phyloP scores from a whole-genome alignment of 2,888 invertebrate species.

The Osmoderma eremita region DNA sequence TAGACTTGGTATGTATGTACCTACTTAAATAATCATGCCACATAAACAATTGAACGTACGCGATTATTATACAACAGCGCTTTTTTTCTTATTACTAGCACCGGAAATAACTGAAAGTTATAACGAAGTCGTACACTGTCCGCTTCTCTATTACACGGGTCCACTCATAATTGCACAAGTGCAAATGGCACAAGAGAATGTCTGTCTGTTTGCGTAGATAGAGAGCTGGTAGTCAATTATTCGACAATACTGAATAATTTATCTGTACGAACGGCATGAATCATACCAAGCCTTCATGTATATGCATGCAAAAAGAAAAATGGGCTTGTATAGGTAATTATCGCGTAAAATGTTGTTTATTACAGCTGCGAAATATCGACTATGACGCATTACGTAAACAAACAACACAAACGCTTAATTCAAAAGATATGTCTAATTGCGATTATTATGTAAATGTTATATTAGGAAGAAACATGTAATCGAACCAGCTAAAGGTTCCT shows the following conservation, averaged over 20 bases:
- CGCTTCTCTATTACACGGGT: slow-evolving; percentile 22
- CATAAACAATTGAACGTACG: slow-evolving; percentile 25
- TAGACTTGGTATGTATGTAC: slow-evolving; percentile 17
- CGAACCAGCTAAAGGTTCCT: too few species aligned
- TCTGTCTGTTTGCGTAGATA: neutral
- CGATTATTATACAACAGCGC: slow-evolving; percentile 29
- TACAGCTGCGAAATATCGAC: slow-evolving; percentile 15
- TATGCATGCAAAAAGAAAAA: neutral
- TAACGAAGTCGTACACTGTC: neutral
- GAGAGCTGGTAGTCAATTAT: slow-evolving; percentile 27
- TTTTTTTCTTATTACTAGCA: slow-evolving; percentile 22
- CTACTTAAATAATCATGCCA: slow-evolving; percentile 20
- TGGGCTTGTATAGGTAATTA: neutral
- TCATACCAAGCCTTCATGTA: slow-evolving; percentile 14
- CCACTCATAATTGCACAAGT: slow-evolving; percentile 10
- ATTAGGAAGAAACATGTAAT: too few species aligned
- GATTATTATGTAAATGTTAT: too few species aligned
- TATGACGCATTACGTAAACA: slow-evolving; percentile 12
- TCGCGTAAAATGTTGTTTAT: slow-evolving; percentile 15
- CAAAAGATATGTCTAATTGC: too few species aligned
- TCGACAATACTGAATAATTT: slow-evolving; percentile 29
- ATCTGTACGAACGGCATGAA: slow-evolving; percentile 11
- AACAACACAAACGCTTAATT: neutral
- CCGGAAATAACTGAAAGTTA: slow-evolving; percentile 34
- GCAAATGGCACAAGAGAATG: slow-evolving; percentile 12